Conservation (phyloP, 2,888 invertebrate genomes). For the Agonopterix alstromeriana region DNA sequence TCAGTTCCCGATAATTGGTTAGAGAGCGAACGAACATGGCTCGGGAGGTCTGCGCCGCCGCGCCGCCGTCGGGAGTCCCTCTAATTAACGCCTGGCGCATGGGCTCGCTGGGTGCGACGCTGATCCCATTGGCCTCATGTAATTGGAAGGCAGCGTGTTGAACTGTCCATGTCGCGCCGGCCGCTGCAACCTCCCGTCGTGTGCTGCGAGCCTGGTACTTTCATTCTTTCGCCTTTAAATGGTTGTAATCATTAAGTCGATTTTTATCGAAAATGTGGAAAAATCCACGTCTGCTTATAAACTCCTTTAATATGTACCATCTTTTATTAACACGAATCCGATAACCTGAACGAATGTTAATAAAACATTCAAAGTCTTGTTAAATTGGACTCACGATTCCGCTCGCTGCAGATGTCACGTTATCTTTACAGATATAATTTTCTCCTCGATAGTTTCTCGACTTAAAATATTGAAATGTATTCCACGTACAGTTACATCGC, state of each 20-base stretch:
- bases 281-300: too few species aligned
- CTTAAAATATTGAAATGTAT: too few species aligned
- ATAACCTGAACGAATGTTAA: too few species aligned
- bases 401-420: too few species aligned
- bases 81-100: slow-evolving; percentile 46
- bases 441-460: too few species aligned
- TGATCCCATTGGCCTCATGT: slow-evolving; percentile 28
- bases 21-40: slow-evolving; percentile 41
- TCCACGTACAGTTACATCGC: too few species aligned
- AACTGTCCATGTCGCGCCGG: slow-evolving; percentile 30
- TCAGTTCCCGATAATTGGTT: slow-evolving; percentile 66
- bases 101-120: slow-evolving; percentile 23
- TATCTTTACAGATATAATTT: too few species aligned
- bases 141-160: slow-evolving; percentile 46
- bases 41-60: slow-evolving; percentile 31
- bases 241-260: not conserved
- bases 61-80: slow-evolving; percentile 45
- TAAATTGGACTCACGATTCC: too few species aligned
- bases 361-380: too few species aligned
- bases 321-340: too few species aligned
- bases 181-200: slow-evolving; percentile 18
- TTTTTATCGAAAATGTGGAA: not conserved
- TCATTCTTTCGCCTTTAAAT: not conserved
- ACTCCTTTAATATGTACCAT: too few species aligned
- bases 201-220: slow-evolving; percentile 4